Evolutionary conservation across 1,140 invertebrate species (phyloP).

Genomic region (Psix sp.): DNA sequence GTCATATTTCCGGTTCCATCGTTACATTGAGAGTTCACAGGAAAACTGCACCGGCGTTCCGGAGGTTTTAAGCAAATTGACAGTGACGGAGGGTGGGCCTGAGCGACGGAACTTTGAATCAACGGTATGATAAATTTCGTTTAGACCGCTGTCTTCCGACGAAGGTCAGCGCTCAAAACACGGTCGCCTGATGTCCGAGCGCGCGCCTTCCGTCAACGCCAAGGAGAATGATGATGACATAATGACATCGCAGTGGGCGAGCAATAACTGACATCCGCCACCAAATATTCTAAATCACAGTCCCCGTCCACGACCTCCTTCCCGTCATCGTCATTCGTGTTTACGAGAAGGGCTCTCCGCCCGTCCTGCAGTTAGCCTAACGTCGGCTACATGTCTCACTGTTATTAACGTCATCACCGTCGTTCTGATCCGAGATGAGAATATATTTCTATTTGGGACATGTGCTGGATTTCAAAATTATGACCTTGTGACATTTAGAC

Average conservation of each 20-base stretch:
- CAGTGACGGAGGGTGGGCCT: not conserved
- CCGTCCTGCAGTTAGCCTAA: constrained; percentile 59
- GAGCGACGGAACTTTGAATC: constrained; percentile 71
- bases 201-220: constrained; percentile 75
- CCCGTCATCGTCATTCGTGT: constrained; percentile 71
- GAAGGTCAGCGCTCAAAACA: constrained; percentile 63
- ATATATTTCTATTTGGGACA: constrained; percentile 53
- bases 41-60: too few species aligned
- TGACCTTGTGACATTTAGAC: constrained; percentile 40
- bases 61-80: not conserved
- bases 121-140: constrained; percentile 72
- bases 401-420: constrained; percentile 61
- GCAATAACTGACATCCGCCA: constrained; percentile 77
- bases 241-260: constrained; percentile 77
- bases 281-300: constrained; percentile 76
- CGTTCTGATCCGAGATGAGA: constrained; percentile 46
- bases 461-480: constrained; percentile 49
- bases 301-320: constrained; percentile 60
- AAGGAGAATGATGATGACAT: constrained; percentile 77
- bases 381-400: constrained; percentile 56
- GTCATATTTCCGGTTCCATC: constrained; percentile 42
- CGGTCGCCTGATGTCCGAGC: constrained; percentile 72
- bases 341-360: constrained; percentile 66
- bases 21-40: too few species aligned
- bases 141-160: constrained; percentile 60